A percentile compares a stretch with the other conserved stretches of the same genome.
phyloP scores from a whole-genome alignment of 2,888 invertebrate genomes.

The Chironomus riparius region DNA sequence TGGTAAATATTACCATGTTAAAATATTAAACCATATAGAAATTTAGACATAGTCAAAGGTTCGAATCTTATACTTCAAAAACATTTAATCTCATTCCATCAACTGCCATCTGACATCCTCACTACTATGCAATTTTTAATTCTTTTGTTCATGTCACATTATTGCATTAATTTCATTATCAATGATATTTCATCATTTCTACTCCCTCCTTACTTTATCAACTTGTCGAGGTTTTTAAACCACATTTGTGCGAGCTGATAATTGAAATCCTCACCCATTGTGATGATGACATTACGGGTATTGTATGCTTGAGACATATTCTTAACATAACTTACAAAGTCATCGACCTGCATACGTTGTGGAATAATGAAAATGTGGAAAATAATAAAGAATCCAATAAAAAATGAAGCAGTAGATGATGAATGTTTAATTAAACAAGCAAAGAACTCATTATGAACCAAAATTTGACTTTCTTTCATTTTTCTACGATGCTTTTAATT shows the following conservation, averaged over 20 bases:
- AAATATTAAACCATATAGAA: no score
- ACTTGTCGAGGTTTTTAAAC: constrained; percentile 79
- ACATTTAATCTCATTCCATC: no score
- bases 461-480: constrained; percentile 6
- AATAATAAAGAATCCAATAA: no score
- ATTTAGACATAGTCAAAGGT: no score
- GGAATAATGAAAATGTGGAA: not conserved
- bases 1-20: no score
- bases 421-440: not conserved
- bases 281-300: constrained; percentile 71
- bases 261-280: constrained; percentile 90
- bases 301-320: constrained; percentile 48
- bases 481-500: no score
- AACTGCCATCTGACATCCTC: no score
- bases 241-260: constrained; percentile 68
- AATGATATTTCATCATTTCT: not conserved
- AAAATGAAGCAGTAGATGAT: not conserved
- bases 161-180: not conserved
- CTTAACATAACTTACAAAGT: constrained; percentile 48
- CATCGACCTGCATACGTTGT: constrained; percentile 44
- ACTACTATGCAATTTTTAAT: not conserved
- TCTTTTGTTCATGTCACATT: not conserved
- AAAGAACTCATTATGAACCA: not conserved
- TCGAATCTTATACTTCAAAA: no score
- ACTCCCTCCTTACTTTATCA: constrained; percentile 64